These are phyloP conservation scores for Trinorchestia longiramus DNA, from an alignment of 1,140 invertebrate genomes.

Conservation along the genomic window DNA sequence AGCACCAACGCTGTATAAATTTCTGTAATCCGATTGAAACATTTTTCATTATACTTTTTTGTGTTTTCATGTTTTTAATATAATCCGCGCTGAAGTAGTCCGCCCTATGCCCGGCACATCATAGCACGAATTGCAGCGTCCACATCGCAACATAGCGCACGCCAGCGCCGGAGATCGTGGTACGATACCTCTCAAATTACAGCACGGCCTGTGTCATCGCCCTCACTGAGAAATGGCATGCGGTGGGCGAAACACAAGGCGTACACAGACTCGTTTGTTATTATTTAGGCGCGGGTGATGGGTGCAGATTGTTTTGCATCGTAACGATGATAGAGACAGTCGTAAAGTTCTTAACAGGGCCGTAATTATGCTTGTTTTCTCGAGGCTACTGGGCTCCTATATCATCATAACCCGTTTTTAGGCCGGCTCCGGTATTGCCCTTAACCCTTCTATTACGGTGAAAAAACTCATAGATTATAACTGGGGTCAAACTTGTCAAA, in stretches of 20 bases:
- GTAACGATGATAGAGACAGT: background rate
- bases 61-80: background rate
- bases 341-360: conserved; percentile 18
- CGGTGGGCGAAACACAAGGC: background rate
- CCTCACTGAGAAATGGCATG: background rate
- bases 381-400: background rate
- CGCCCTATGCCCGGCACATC: background rate
- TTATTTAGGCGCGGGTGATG: background rate
- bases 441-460: background rate
- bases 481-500: background rate
- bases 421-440: background rate
- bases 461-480: background rate
- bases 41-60: background rate
- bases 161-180: background rate
- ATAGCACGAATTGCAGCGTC: too few relatives aligned
- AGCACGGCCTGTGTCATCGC: background rate
- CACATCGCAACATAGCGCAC: background rate
- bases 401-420: conserved; percentile 8
- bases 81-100: background rate
- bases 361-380: background rate
- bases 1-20: too few relatives aligned
- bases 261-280: background rate
- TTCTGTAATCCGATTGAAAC: background rate
- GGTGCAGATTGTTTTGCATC: conserved; percentile 37
- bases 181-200: background rate